Base-by-base conservation (phyloP, 1,140 invertebrate genomes). In the Heliconius hewitsoni region DNA sequence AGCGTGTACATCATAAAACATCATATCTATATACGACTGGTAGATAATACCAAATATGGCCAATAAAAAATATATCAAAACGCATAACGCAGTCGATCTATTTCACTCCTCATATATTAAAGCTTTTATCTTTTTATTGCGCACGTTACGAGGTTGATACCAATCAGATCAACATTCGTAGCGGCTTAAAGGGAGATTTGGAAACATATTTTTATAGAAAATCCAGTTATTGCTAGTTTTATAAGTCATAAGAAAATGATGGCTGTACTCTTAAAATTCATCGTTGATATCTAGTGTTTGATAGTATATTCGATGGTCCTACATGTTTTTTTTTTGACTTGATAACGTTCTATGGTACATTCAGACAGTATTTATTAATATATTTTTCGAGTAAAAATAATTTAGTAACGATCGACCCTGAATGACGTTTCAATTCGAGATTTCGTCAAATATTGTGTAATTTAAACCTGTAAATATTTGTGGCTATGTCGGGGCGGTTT, bases 81-180 rank as follows among this genome's bases (percentile, higher is more conserved):
- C 42, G 11, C 60, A 66, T 66, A 66, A 66, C 60, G 60, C 60
- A 66, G 23, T 66, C 60, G 60, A 66, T 66, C 60, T 66, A 66
- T 66, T 66, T 66, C 60, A 66, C 60, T 66, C 60, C 23, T 66
- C 60, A 30, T 30, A 66, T 30, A 66, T 3, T 66, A 23, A 11
- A 16, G 60, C 27, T 66, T 37, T 66, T 66, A 66, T 66, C 60
- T 66, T 30, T 66, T 66, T 66, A 66, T 30, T 66, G 60, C 60
- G 8, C 60, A 1, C 60, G 60, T 66, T 66, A 66, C 27, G 60
- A 30, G 27, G 60, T 66, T 30, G 60, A 30, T 66, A 66, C 23
- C 27, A 66, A 66, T 66, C 60, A 30, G 4, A 16, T 3, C 11
- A 66, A 66, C 23, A 66, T 13, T 60, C 55, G 55, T 23, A 13